Percentiles rank a stretch among this genome's conserved stretches.
Conservation (phyloP, 2,797 vertebrate species). For the Anas georgica region DNA sequence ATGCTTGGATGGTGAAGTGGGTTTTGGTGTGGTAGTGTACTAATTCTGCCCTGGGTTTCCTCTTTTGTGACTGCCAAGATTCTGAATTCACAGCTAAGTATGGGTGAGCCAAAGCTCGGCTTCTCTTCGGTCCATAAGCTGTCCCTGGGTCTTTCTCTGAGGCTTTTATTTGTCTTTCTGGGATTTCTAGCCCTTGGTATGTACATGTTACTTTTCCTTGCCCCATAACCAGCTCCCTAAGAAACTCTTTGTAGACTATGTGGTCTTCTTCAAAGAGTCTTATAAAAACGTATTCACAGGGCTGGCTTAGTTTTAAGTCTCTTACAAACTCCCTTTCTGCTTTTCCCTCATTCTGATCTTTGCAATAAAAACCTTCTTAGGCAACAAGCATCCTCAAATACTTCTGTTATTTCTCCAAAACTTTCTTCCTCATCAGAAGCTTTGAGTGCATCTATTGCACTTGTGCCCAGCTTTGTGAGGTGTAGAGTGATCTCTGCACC, state of each 20-base stretch:
- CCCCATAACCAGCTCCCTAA: not conserved
- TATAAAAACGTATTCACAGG: not conserved
- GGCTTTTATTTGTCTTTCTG: not conserved
- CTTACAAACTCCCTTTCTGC: not conserved
- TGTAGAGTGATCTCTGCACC: not conserved
- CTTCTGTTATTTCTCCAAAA: not conserved
- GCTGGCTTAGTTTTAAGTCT: not conserved
- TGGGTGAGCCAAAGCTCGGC: not conserved
- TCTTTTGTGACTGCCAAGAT: not conserved
- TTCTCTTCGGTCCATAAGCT: not conserved
- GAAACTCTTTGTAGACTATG: not conserved
- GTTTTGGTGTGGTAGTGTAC: not conserved
- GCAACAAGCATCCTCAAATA: not conserved
- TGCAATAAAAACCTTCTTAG: not conserved
- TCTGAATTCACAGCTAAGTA: not conserved
- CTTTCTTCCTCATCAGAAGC: not conserved
- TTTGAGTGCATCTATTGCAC: not conserved
- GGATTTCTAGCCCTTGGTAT: not conserved
- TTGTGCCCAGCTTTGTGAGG: not conserved
- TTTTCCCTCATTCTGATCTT: not conserved
- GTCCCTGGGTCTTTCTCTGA: not conserved
- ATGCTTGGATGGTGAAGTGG: not conserved
- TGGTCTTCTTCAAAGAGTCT: not conserved
- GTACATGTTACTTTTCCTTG: not conserved
- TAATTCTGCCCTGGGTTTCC: not conserved